Evolutionary conservation across 2,797 vertebrate genomes (phyloP), one percentile per base, ranked within the genome.

Genomic region (Oreortyx pictus): DNA sequence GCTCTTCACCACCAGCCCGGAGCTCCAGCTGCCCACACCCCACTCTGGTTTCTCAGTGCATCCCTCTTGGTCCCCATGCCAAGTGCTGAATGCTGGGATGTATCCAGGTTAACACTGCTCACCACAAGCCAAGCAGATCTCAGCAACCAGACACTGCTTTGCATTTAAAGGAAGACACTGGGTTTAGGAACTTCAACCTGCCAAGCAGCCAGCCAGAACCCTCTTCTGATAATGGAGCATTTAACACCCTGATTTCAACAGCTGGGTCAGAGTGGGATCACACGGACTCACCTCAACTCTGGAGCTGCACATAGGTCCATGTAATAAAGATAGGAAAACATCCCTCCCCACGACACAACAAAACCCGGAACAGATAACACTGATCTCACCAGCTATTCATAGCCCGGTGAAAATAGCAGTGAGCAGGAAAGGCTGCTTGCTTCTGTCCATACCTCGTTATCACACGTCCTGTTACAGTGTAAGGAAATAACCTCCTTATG

Each of bases 401-500:
- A 76, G 75, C 56, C 81, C 39, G 35, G n/a, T 64, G 75, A 94
- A 96, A 90, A 88, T 7, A 84, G 77, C 60, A 74, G 61, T 57
- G 29, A 56, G 61, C 49, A 71, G 78, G 56, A 82, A 76, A 95
- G 57, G 44, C 72, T 67, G 68, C 33, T 49, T 56, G 78, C 54
- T 35, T 49, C 85, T 46, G 60, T n/a, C 68, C 82, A n/a, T 86
- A 81, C 33, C 14, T 82, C 74, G 81, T 88, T 56, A 86, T 79
- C 88, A 88, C 16, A 70, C 25, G 74, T 41, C 67, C 72, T 41
- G 25, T 44, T 68, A 93, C 75, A 92, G 68, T 18, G 25, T 49
- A 94, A 86, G 86, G 90, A 93, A 94, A 85, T 88, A 73, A 89
- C 64, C 65, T 79, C 79, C 75, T 90, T 66, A 47, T 47, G 56